A percentile compares a stretch with the other conserved stretches of the same genome.
These are phyloP conservation scores for Aldabrachelys gigantea DNA, from an alignment of 2,113 vertebrate genomes.

Conservation along the genomic window DNA sequence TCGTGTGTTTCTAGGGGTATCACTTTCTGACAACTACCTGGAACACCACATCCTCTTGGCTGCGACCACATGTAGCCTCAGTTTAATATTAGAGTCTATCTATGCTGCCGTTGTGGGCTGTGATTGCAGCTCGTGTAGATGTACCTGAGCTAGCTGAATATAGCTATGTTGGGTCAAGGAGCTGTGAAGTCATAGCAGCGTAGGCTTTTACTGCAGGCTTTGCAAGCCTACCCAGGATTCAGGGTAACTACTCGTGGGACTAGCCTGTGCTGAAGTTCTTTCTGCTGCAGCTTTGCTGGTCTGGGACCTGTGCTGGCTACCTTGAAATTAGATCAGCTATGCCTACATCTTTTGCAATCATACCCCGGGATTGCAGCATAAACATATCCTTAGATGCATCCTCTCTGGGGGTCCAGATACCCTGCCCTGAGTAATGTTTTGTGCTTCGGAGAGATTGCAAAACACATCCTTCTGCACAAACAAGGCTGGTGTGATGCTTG, in stretches of 20 bases:
- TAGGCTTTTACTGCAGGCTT: neutral
- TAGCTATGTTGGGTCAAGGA: neutral
- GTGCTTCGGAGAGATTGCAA: neutral
- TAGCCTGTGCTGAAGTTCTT: neutral
- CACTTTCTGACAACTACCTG: neutral
- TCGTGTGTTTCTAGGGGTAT: neutral
- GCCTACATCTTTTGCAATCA: neutral
- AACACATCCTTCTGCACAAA: neutral
- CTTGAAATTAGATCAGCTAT: neutral
- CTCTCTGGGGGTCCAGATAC: neutral
- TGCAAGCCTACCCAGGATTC: neutral
- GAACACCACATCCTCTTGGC: neutral
- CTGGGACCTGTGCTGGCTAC: neutral
- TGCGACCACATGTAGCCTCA: neutral
- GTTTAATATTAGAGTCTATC: neutral
- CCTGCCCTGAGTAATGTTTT: neutral
- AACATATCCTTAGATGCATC: neutral
- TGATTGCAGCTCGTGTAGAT: neutral
- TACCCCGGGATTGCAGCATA: neutral
- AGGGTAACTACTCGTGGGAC: neutral
- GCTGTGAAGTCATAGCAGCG: neutral
- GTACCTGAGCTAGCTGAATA: neutral
- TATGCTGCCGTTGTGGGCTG: neutral
- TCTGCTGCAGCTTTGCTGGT: neutral
- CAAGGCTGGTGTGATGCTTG: neutral